Base-by-base conservation (phyloP, 2,797 vertebrate species). In the Peromyscus attwateri region DNA sequence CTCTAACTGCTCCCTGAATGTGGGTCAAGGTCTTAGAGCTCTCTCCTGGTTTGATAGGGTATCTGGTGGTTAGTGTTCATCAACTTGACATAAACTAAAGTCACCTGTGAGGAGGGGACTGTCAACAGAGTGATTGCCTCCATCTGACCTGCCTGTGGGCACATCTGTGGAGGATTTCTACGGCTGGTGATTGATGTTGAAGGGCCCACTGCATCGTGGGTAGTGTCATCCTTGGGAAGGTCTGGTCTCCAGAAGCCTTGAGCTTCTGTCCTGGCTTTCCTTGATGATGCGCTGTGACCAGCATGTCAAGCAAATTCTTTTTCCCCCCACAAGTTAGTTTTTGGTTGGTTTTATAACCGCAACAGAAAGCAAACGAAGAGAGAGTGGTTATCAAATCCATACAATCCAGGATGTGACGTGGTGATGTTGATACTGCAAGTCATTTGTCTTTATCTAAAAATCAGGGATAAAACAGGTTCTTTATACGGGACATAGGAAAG, bases 11-110 rank as follows among this genome's bases (percentile, higher is more conserved):
- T 4, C 2, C 16, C 55, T 92, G n/a, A 11, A 13, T 73, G 10
- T 0, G 23, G 21, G 10, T 11, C 14, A 73, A 37, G 8, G 3
- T 49, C 0, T 0, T 13, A 9, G 2, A 70, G 27, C 27, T 75
- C 16, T 43, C 40, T 37, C 11, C 6, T 12, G 27, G 12, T 57
- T 70, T 70, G 34, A 16, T n/a, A 27, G 13, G 31, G 21, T 70
- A 66, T 87, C 19, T 87, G 13, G 21, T 37, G 13, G 6, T 37
- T 70, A 70, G 46, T 52, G 34, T n/a, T 87, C 49, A 27, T 87
- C 13, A 52, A 52, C 83, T 52, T n/a, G 21, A 87, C 64, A 87
- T 23, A 52, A 52, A 17, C 19, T 70, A 46, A 21, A 27, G 46
- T 70, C 64, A 70, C 19, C 19, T n/a, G 19, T 23, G 46, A 87